These are phyloP conservation scores for Rhagonycha lutea DNA, from an alignment of 2,888 invertebrate genomes.

Conservation along the genomic window DNA sequence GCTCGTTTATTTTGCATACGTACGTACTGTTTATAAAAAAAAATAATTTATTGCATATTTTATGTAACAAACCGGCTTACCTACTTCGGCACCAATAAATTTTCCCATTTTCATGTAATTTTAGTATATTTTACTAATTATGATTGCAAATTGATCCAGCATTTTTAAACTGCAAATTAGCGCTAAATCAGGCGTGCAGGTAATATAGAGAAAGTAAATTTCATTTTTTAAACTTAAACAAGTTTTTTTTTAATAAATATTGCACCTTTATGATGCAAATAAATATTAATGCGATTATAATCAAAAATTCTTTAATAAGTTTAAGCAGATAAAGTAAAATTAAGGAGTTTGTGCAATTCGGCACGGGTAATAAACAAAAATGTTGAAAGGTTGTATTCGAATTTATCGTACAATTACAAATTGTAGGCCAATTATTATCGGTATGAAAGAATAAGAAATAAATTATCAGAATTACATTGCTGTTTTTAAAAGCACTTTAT, in stretches of 20 bases:
- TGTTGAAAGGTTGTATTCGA: slow-evolving; percentile 19
- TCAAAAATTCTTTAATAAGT: neutral
- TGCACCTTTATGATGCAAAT: neutral
- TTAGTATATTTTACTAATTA: neutral
- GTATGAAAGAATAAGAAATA: slow-evolving; percentile 19
- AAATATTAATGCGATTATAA: neutral
- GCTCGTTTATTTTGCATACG: neutral
- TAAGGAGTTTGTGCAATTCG: slow-evolving; percentile 21
- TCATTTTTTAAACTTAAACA: neutral
- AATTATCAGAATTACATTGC: slow-evolving; percentile 14
- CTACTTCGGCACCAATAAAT: neutral
- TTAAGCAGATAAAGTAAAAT: slow-evolving; percentile 5
- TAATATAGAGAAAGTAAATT: neutral
- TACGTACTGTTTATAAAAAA: neutral
- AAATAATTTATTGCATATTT: neutral
- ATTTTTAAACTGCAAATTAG: neutral
- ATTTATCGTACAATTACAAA: slow-evolving; percentile 25
- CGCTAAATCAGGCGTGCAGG: neutral
- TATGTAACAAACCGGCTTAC: neutral
- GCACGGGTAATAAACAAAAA: slow-evolving; percentile 16
- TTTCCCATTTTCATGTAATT: neutral
- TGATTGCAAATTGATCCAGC: neutral
- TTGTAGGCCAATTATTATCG: slow-evolving; percentile 19
- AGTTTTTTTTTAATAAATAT: neutral
- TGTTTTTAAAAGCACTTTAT: slow-evolving; percentile 15